Evolutionary conservation across 2,113 vertebrate genomes (phyloP).

Genomic region (Hippolais icterina): DNA sequence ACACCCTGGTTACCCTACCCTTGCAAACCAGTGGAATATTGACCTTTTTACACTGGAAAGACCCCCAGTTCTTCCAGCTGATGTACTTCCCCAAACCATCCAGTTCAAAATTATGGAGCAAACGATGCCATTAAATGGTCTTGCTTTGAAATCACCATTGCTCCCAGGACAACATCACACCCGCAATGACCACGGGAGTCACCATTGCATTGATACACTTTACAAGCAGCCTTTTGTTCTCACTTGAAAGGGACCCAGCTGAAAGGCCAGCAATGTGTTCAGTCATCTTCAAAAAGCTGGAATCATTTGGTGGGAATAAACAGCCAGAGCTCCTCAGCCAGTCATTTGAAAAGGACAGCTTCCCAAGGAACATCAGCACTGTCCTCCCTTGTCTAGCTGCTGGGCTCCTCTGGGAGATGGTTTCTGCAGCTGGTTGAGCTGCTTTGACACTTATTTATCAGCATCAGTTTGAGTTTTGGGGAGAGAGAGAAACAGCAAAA

Average conservation of each 20-base stretch:
- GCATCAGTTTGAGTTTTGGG: background rate
- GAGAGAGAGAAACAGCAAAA: background rate
- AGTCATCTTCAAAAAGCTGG: slow-evolving; percentile 6
- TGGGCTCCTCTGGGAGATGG: background rate
- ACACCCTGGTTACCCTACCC: background rate
- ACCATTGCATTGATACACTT: background rate
- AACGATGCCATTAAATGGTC: background rate
- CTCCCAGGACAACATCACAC: background rate
- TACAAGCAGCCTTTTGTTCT: slow-evolving; percentile 35
- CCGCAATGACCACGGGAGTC: background rate
- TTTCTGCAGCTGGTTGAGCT: background rate
- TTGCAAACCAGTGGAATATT: background rate
- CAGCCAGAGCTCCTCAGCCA: background rate
- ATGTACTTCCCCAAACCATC: background rate
- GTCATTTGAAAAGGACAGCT: background rate
- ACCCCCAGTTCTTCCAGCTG: background rate
- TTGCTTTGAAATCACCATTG: background rate
- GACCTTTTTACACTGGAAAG: background rate
- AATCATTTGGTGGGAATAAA: slow-evolving; percentile 16
- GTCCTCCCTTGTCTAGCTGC: background rate
- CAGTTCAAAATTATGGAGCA: background rate
- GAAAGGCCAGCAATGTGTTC: slow-evolving; percentile 21
- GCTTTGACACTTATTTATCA: background rate
- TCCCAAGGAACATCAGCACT: background rate
- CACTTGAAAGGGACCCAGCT: slow-evolving; percentile 35